A percentile compares a stretch with the other conserved stretches of the same genome.
Conservation (phyloP, 2,888 invertebrate genomes). For the Galerucella calmariensis region DNA sequence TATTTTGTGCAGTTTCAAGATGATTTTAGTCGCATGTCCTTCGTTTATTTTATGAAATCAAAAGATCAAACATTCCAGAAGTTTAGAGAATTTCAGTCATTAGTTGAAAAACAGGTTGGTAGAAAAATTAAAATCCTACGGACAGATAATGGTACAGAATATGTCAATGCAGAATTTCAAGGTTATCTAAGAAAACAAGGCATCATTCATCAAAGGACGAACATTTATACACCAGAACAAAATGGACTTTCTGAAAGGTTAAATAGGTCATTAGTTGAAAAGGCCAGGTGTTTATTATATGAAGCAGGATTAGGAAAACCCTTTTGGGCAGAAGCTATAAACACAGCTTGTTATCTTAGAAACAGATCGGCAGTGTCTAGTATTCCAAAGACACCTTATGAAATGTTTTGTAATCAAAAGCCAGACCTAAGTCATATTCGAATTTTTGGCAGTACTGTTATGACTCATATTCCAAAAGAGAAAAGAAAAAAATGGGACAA, state of each 20-base stretch:
- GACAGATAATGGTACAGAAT: too few species aligned
- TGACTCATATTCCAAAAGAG: constrained; percentile 35
- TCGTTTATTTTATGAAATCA: too few species aligned
- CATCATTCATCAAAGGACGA: constrained; percentile 52
- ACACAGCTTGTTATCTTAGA: constrained; percentile 43
- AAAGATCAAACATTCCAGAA: too few species aligned
- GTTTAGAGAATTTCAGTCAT: too few species aligned
- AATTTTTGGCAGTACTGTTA: constrained; percentile 29
- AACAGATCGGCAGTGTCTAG: constrained; percentile 37
- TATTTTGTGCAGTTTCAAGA: too few species aligned
- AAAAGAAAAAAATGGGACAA: constrained; percentile 9
- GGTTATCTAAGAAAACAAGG: constrained; percentile 45
- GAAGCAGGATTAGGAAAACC: constrained; percentile 42
- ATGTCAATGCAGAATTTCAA: neutral
- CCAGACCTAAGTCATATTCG: constrained; percentile 33
- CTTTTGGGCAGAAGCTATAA: constrained; percentile 48
- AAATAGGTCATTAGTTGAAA: constrained; percentile 50
- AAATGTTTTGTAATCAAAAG: constrained; percentile 30
- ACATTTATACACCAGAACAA: constrained; percentile 50
- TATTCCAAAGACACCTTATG: constrained; percentile 22
- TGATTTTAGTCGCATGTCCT: too few species aligned
- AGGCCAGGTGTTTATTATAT: constrained; percentile 46
- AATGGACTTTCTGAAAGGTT: constrained; percentile 51
- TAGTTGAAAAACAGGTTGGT: too few species aligned
- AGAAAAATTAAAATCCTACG: too few species aligned